Base-by-base conservation (phyloP, 2,888 invertebrate species). In the Acanthococcus lagerstroemiae region DNA sequence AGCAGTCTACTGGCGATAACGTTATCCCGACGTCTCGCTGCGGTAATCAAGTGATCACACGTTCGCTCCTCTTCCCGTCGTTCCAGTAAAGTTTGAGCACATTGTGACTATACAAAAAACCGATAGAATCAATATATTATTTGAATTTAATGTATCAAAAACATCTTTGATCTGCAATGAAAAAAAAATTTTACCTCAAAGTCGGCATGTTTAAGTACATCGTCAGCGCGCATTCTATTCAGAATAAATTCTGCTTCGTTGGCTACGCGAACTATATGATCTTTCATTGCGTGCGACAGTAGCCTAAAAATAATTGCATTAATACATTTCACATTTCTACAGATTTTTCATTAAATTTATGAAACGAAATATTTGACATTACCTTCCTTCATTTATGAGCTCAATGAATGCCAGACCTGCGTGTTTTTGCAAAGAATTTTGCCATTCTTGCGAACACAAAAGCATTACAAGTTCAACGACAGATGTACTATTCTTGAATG, bases 181-280 rank as follows among this genome's bases (percentile, higher is more conserved):
- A n/a, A n/a, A n/a, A n/a, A n/a, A n/a, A n/a, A n/a, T n/a, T n/a
- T n/a, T n/a, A 87, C 87, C 82, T 88, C 92, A 76, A 92, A 92
- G 77, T 96, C 95, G 0, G 96, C 95, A 77, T 99, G 97, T 77
- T 97, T 99, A 58, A 96, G 81, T 1, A 99, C 97, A 78, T 99
- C 99, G 75, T 99, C 99, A 1, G 99, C 99, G 68, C 99, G 80
- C 93, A 99, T 95, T 72, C 99, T 82, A 76, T 97, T 99, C 70
- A 99, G 78, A 71, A 99, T 99, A 76, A 99, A 99, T 78, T 99
- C 99, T 0, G 99, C 99, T 77, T 99, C 99, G 75, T 99, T 99
- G 26, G 99, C 97, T 15, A 99, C 99, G 65, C 99, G 80, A 22
- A 99, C 96, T 73, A 99, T 96, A 77, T 99, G 99, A 78, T 99